Conservation (phyloP, 2,888 invertebrate species). For the Parapristionchus giblindavisi region DNA sequence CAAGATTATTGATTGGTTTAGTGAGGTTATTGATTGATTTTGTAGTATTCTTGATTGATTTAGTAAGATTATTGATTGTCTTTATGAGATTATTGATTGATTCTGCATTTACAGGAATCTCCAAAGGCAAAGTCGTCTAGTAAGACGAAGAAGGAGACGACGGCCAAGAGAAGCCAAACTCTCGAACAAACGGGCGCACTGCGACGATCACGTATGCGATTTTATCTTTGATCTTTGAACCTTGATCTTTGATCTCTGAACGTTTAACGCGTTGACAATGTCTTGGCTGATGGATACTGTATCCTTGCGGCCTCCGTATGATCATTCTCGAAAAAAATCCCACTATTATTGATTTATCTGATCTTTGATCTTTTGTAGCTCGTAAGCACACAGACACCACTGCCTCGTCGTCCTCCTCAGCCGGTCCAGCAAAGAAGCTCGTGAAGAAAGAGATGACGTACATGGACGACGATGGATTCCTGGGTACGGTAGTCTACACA, state of each 20-base stretch:
- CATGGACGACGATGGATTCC: conserved; percentile 34
- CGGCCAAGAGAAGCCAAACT: not conserved
- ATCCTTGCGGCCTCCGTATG: too few species aligned
- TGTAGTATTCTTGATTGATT: too few species aligned
- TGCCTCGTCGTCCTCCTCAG: not conserved
- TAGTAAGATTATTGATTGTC: too few species aligned
- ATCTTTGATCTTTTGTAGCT: conserved; percentile 7
- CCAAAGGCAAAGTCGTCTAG: not conserved
- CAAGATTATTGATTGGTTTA: too few species aligned
- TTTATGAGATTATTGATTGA: not conserved
- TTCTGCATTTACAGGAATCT: not conserved
- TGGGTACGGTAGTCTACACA: conserved; percentile 36
- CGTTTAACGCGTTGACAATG: too few species aligned
- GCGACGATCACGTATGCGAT: conserved; percentile 30
- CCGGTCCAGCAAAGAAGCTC: conserved; percentile 4
- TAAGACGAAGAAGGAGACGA: conserved; percentile 5
- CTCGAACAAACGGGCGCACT: conserved; percentile 7
- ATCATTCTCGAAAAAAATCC: too few species aligned
- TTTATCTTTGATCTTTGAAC: not conserved
- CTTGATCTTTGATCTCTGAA: too few species aligned
- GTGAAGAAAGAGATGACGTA: conserved; percentile 31
- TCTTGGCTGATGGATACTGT: too few species aligned
- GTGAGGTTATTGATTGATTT: too few species aligned
- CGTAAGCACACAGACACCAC: conserved; percentile 8
- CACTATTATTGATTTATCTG: too few species aligned